Base-by-base conservation (phyloP, 2,113 vertebrate genomes). In the human (Homo sapiens) region DNA sequence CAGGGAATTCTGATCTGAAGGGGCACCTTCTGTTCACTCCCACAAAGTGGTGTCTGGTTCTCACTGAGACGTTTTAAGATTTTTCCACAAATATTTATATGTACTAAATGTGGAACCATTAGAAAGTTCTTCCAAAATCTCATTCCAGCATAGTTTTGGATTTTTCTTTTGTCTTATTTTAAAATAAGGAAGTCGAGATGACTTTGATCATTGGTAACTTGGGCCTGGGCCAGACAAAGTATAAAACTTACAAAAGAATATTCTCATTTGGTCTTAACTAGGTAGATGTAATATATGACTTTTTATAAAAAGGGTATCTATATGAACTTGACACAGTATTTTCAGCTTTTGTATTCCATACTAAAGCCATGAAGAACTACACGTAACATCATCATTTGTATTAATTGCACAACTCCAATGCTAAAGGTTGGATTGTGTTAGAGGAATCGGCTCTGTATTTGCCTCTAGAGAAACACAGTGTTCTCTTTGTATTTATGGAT, bases 271-370 rank as follows among this genome's bases (percentile, higher is more conserved):
- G 48, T 83, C 89, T 92, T 90, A 78, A 87, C 61, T 92, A 84
- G 92, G 97, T 99, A 98, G 98, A 98, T 98, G 98, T 98, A 98
- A 98, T 98, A 98, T 98, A 97, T 98, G 98, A 98, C 98, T 99
- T 99, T 98, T 99, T 99, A 99, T 99, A 99, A 98, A 96, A 68
- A 99, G 99, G n/a, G 98, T 99, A 97, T 99, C 99, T 99, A 98
- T 99, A 99, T 99, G 99, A 99, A 99, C 99, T 98, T 99, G 98
- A 35, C 96, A 98, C 99, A 99, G 99, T 99, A 99, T 99, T 99
- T 99, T 99, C 98, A 98, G 97, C 98, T 99, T 99, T 99, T 99
- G 97, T 99, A 99, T 98, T 98, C 98, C 97, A 95, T 97, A 98
- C 97, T 98, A 98, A 99, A 99, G 97, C 98, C 98, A 98, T 99